Evolutionary conservation across 2,113 vertebrate genomes (phyloP).

Genomic region (Motacilla tschutschensis): DNA sequence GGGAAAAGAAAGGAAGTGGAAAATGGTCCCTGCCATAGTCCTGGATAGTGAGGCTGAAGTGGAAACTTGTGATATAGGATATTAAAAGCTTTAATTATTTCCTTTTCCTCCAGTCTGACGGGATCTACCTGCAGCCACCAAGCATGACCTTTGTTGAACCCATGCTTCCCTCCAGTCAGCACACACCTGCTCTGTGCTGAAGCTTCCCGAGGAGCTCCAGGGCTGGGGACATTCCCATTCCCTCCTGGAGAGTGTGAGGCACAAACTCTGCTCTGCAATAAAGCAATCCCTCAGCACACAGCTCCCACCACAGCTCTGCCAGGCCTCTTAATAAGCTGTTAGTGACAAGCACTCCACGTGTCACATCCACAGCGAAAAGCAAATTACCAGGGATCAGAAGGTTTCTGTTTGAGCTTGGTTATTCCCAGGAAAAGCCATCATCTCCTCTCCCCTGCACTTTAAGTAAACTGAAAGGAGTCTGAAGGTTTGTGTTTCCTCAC

Average conservation of each 20-base stretch:
- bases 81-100: conserved; percentile 33
- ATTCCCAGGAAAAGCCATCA: background rate
- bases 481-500: background rate
- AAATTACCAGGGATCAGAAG: background rate
- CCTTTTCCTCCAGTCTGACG: background rate
- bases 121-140: background rate
- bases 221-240: background rate
- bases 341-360: background rate
- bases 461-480: background rate
- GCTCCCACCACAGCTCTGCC: background rate
- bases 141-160: background rate
- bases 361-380: background rate
- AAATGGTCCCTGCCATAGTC: background rate
- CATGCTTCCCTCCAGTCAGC: background rate
- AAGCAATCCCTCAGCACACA: background rate
- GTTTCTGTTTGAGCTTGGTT: background rate
- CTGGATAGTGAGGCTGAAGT: background rate
- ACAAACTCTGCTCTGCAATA: accelerated
- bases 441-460: background rate
- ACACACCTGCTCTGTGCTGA: accelerated
- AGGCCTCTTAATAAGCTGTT: background rate
- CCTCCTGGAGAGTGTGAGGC: accelerated
- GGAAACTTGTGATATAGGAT: background rate
- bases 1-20: background rate
- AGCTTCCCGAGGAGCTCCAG: background rate